These are phyloP conservation scores for Drosophila tripunctata DNA, from an alignment of 2,888 invertebrate genomes.

Conservation along the genomic window DNA sequence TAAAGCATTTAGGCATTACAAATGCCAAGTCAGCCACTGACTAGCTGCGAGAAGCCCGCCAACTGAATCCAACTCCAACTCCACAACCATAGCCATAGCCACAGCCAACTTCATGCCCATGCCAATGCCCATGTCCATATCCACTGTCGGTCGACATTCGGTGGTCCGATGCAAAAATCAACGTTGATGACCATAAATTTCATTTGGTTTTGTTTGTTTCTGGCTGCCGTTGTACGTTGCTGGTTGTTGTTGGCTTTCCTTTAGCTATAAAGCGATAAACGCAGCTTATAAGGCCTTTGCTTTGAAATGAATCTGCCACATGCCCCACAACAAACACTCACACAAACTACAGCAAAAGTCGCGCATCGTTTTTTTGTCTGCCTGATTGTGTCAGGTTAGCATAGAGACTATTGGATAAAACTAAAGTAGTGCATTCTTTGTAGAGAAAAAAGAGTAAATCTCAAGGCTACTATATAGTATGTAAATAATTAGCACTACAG, in stretches of 20 bases:
- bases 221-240: conserved; percentile 21
- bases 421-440: conserved; percentile 26
- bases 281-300: conserved; percentile 62
- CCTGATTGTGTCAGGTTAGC: conserved; percentile 28
- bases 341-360: conserved; percentile 2
- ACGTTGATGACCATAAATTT: conserved; percentile 83
- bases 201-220: conserved; percentile 44
- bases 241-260: conserved; percentile 40
- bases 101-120: conserved; percentile 12
- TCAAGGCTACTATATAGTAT: neutral
- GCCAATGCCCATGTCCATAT: conserved; percentile 23
- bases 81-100: conserved; percentile 19
- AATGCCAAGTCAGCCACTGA: conserved; percentile 73
- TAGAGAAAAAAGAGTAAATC: neutral
- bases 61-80: conserved; percentile 30
- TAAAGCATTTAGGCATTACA: conserved; percentile 83
- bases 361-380: conserved; percentile 10
- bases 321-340: conserved; percentile 22
- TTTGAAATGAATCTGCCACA: conserved; percentile 79
- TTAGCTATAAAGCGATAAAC: conserved; percentile 72
- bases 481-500: neutral
- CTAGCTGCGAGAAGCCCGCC: conserved; percentile 41
- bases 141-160: conserved; percentile 32
- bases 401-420: conserved; percentile 22
- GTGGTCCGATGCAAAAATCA: conserved; percentile 80